These are phyloP conservation scores for Meteorus sp. DNA, from an alignment of 1,140 invertebrate species.

Conservation along the genomic window DNA sequence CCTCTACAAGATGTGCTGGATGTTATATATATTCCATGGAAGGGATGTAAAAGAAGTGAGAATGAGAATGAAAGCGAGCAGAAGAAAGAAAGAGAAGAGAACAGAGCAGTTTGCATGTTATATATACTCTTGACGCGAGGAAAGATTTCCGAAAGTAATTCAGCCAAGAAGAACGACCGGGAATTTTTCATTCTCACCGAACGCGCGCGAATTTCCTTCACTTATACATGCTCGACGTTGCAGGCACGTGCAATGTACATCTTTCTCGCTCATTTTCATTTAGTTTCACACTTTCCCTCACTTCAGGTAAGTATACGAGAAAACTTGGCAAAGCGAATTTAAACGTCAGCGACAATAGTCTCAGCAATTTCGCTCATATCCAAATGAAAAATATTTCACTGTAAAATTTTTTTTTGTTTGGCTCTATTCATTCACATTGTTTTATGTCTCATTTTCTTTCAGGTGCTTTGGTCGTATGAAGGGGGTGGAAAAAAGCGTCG, in stretches of 20 bases:
- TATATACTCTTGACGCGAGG: slow-evolving; percentile 14
- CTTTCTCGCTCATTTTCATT: not conserved
- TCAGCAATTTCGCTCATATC: not conserved
- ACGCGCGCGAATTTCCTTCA: too few species aligned
- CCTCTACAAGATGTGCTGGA: not conserved
- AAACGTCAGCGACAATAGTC: slow-evolving; percentile 1
- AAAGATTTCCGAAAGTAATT: slow-evolving; percentile 25
- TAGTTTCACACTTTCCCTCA: not conserved
- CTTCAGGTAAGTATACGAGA: not conserved
- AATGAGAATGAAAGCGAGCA: too few species aligned
- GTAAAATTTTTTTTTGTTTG: not conserved
- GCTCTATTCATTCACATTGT: too few species aligned
- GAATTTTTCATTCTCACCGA: slow-evolving; percentile 21
- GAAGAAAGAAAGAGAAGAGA: too few species aligned
- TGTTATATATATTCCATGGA: not conserved
- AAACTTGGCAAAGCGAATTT: not conserved
- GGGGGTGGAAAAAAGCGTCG: too few species aligned
- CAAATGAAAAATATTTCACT: not conserved
- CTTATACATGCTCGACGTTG: slow-evolving; percentile 7
- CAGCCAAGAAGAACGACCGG: slow-evolving; percentile 15
- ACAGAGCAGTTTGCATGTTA: too few species aligned
- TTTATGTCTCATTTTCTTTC: too few species aligned
- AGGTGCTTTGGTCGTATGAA: too few species aligned
- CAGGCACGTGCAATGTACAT: not conserved
- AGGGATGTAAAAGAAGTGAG: too few species aligned